Percentiles rank a stretch among this genome's conserved stretches.
phyloP scores from a whole-genome alignment of 2,113 vertebrate species.

The Burhinus bistriatus region DNA sequence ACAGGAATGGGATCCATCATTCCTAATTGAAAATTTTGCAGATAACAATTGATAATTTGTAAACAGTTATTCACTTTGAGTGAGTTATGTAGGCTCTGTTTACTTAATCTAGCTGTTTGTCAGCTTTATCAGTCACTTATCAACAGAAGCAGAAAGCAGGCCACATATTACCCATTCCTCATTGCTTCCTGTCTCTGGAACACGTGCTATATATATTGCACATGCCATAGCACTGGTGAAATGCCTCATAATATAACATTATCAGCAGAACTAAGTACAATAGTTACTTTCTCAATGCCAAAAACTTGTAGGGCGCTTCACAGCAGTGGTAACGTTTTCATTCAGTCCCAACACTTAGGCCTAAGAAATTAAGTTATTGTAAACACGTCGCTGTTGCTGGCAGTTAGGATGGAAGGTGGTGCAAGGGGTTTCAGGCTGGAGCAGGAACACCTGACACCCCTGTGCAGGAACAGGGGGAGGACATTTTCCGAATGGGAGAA shows the following conservation, averaged over 20 bases:
- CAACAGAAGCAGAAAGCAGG: constrained; percentile 50
- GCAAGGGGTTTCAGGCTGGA: not conserved
- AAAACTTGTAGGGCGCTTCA: not conserved
- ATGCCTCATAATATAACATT: not conserved
- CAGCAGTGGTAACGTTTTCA: fast-evolving
- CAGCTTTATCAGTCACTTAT: constrained; percentile 61
- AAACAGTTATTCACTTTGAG: constrained; percentile 49
- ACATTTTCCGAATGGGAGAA: fast-evolving
- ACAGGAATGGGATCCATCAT: constrained; percentile 31
- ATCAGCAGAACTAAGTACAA: not conserved
- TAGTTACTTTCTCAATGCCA: not conserved
- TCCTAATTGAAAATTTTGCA: constrained; percentile 46
- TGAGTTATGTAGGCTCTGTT: constrained; percentile 54
- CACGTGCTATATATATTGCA: not conserved
- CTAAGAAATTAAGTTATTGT: not conserved
- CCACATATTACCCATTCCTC: constrained; percentile 42
- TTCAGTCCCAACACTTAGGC: not conserved
- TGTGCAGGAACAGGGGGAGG: not conserved
- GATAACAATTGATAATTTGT: constrained; percentile 58
- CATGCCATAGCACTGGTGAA: constrained; percentile 1
- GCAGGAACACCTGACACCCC: fast-evolving
- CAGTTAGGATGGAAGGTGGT: not conserved
- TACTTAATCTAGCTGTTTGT: constrained; percentile 56
- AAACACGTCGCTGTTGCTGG: fast-evolving
- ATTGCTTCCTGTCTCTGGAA: constrained; percentile 29